Percentiles rank a stretch among this genome's conserved stretches.
Conservation (phyloP, 2,888 invertebrate genomes). For the Caenorhabditis afra region DNA sequence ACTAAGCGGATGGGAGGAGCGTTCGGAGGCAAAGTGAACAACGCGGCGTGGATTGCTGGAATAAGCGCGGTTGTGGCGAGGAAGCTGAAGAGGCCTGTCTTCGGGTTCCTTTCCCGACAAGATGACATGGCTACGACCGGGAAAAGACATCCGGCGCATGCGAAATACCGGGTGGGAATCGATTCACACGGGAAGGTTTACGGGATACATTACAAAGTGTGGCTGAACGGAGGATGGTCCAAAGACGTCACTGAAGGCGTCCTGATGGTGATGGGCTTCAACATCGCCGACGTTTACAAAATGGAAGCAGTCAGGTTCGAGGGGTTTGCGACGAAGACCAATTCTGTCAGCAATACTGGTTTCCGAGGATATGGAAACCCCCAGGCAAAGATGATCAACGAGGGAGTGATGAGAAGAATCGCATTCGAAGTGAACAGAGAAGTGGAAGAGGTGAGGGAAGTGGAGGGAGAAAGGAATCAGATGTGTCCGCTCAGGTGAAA, state of each 20-base stretch:
- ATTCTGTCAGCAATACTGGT: constrained; percentile 92
- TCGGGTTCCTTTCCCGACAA: constrained; percentile 91
- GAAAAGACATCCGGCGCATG: constrained; percentile 90
- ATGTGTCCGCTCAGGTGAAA: constrained; percentile 20
- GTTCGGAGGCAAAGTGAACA: constrained; percentile 73
- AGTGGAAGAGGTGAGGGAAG: constrained; percentile 84
- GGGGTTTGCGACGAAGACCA: constrained; percentile 87
- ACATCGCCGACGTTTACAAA: constrained; percentile 83
- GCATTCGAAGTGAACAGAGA: constrained; percentile 86
- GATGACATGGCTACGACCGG: constrained; percentile 94
- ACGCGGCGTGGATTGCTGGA: constrained; percentile 54
- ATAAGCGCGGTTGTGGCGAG: constrained; percentile 56
- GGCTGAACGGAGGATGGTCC: constrained; percentile 89
- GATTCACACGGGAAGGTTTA: constrained; percentile 87
- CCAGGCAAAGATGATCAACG: constrained; percentile 90
- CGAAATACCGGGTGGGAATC: constrained; percentile 85
- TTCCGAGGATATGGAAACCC: constrained; percentile 91
- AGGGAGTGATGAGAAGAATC: constrained; percentile 87
- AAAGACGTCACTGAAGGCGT: constrained; percentile 86
- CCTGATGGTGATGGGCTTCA: constrained; percentile 41
- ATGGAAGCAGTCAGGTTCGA: constrained; percentile 87
- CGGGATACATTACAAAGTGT: constrained; percentile 87
- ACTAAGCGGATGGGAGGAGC: constrained; percentile 74
- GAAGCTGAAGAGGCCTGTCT: constrained; percentile 85
- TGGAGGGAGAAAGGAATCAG: constrained; percentile 85